Conservation (phyloP, 2,888 invertebrate genomes). For the Oxycera nigricornis region DNA sequence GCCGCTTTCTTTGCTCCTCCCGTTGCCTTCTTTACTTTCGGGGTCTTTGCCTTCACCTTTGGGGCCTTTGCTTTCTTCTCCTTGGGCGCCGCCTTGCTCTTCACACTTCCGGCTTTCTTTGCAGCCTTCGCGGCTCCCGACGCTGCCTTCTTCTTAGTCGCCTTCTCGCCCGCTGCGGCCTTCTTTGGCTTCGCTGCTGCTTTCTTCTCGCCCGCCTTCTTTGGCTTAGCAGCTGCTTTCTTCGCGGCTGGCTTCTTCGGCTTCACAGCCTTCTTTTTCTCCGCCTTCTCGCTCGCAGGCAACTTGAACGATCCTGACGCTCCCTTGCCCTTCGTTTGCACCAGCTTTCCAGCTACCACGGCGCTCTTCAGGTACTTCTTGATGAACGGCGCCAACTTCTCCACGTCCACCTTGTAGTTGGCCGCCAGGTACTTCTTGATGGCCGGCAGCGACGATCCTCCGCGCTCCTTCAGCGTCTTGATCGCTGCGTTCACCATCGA, state of each 20-base stretch:
- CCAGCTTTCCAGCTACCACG: slow-evolving; percentile 63
- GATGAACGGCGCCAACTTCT: slow-evolving; percentile 68
- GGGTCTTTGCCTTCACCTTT: background rate
- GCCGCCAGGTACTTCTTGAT: slow-evolving; percentile 68
- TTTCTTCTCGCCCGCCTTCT: background rate
- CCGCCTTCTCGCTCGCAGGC: slow-evolving; percentile 48
- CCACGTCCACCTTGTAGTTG: slow-evolving; percentile 69
- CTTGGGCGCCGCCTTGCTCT: background rate
- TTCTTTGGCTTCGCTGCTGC: background rate
- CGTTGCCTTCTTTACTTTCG: background rate
- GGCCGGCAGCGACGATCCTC: slow-evolving; percentile 66
- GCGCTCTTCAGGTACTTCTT: slow-evolving; percentile 67
- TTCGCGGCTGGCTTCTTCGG: slow-evolving; percentile 42
- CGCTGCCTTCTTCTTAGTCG: slow-evolving; percentile 37
- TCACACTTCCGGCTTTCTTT: background rate
- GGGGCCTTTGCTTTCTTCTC: background rate
- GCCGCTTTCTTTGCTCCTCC: background rate
- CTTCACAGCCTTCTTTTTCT: slow-evolving; percentile 45
- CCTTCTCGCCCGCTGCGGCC: slow-evolving; percentile 32
- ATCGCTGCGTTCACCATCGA: slow-evolving; percentile 68
- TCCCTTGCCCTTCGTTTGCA: slow-evolving; percentile 51
- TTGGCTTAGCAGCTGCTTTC: slow-evolving; percentile 43
- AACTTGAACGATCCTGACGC: slow-evolving; percentile 50
- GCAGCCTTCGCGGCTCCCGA: background rate
- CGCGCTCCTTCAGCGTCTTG: slow-evolving; percentile 64